These are phyloP conservation scores for Chaetodon trifascialis DNA, from an alignment of 2,113 vertebrate genomes.

Conservation along the genomic window DNA sequence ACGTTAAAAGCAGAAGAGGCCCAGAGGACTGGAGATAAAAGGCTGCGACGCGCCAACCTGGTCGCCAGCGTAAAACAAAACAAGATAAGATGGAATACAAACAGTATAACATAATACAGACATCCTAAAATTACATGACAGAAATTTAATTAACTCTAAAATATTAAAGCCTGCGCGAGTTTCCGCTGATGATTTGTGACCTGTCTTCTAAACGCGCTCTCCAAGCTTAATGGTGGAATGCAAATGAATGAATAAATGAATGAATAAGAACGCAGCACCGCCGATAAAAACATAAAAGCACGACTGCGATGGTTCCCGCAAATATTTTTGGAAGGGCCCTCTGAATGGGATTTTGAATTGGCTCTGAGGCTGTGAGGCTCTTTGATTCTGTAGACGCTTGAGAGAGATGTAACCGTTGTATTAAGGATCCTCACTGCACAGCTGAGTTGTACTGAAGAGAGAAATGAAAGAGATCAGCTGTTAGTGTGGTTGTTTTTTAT, in stretches of 20 bases:
- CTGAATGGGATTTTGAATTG: slow-evolving; percentile 23
- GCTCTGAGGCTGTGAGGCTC: neutral
- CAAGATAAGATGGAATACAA: neutral
- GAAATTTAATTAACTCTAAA: slow-evolving; percentile 46
- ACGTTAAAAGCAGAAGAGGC: neutral
- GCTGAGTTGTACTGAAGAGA: neutral
- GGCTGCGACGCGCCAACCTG: neutral
- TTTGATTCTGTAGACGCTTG: neutral
- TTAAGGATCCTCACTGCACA: neutral
- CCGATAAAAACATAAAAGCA: slow-evolving; percentile 32
- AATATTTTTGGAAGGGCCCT: slow-evolving; percentile 26
- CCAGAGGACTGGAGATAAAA: slow-evolving; percentile 16
- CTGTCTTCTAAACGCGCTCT: slow-evolving; percentile 24
- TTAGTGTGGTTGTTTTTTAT: neutral
- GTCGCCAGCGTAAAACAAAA: slow-evolving; percentile 19
- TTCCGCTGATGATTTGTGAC: slow-evolving; percentile 51
- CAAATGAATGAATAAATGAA: slow-evolving; percentile 62
- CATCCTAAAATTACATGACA: slow-evolving; percentile 13
- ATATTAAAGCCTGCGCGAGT: slow-evolving; percentile 26
- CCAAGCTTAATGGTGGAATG: slow-evolving; percentile 28
- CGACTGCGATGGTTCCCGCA: neutral
- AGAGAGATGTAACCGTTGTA: slow-evolving; percentile 27
- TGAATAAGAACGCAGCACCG: slow-evolving; percentile 17
- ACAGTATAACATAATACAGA: neutral
- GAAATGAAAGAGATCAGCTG: neutral